A percentile compares a stretch with the other conserved stretches of the same genome.
phyloP scores from a whole-genome alignment of 2,797 vertebrate genomes.

The Paramormyrops hopkinsi region DNA sequence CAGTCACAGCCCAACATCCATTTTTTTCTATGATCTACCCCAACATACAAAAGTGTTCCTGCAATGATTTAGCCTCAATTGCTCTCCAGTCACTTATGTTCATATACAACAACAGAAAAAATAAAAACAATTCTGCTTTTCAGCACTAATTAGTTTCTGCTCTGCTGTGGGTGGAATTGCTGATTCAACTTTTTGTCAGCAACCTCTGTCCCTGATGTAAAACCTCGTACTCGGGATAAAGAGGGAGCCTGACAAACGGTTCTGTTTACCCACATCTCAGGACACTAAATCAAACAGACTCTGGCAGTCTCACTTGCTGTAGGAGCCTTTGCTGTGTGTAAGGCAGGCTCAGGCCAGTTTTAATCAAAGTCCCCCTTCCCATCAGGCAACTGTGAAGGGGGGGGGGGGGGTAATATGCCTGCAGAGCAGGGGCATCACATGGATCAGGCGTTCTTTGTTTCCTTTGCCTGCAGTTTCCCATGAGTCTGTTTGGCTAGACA shows the following conservation, averaged over 20 bases:
- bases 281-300: slow-evolving; percentile 55
- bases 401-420: slow-evolving; percentile 47
- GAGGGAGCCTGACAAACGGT: slow-evolving; percentile 54
- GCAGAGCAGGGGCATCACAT: slow-evolving; percentile 57
- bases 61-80: neutral
- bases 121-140: slow-evolving; percentile 31
- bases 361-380: slow-evolving; percentile 41
- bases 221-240: slow-evolving; percentile 39
- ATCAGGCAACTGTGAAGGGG: slow-evolving; percentile 32
- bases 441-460: slow-evolving; percentile 64
- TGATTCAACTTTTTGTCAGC: slow-evolving; percentile 50
- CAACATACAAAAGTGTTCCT: neutral
- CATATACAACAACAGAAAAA: neutral
- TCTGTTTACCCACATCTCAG: slow-evolving; percentile 60
- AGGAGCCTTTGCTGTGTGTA: slow-evolving; percentile 53
- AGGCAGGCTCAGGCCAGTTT: slow-evolving; percentile 54
- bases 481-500: slow-evolving; percentile 58
- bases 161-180: slow-evolving; percentile 38
- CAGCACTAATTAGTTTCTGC: slow-evolving; percentile 39
- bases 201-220: slow-evolving; percentile 49
- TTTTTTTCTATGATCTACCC: neutral
- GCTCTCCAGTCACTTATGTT: neutral
- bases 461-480: slow-evolving; percentile 61
- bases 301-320: slow-evolving; percentile 53
- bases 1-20: neutral